Conservation (phyloP, 2,113 vertebrate genomes). For the Clarias batrachus region DNA sequence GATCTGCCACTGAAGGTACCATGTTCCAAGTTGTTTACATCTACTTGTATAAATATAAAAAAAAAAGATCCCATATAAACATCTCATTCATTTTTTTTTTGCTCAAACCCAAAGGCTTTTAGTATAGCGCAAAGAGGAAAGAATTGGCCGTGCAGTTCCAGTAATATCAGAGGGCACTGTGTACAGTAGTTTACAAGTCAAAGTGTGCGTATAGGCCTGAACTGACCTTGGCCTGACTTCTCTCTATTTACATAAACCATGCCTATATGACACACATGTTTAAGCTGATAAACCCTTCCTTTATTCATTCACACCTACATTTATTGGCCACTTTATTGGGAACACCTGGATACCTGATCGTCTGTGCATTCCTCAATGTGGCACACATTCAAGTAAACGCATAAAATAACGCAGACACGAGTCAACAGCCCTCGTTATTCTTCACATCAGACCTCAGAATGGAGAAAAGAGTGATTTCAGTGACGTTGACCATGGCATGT, state of each 20-base stretch:
- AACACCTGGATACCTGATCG: background rate
- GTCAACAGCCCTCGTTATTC: background rate
- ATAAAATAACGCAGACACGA: background rate
- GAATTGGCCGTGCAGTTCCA: background rate
- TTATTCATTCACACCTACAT: slow-evolving; percentile 3
- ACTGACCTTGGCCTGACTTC: background rate
- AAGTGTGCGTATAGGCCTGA: background rate
- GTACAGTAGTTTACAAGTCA: background rate
- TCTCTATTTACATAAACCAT: slow-evolving; percentile 31
- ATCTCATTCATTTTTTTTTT: background rate
- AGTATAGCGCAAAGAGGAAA: background rate
- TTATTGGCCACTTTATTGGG: background rate
- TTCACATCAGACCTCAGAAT: background rate
- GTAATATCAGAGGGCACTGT: background rate
- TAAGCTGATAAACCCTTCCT: slow-evolving; percentile 3
- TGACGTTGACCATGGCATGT: background rate
- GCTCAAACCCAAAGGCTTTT: background rate
- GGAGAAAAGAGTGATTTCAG: background rate
- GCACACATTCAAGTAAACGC: background rate
- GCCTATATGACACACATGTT: background rate
- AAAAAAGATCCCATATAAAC: background rate
- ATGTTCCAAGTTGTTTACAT: background rate
- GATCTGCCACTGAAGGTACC: background rate
- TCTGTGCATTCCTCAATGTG: background rate
- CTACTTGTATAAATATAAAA: background rate